Base-by-base conservation (phyloP, 2,797 vertebrate genomes). In the Anabacerthia variegaticeps region DNA sequence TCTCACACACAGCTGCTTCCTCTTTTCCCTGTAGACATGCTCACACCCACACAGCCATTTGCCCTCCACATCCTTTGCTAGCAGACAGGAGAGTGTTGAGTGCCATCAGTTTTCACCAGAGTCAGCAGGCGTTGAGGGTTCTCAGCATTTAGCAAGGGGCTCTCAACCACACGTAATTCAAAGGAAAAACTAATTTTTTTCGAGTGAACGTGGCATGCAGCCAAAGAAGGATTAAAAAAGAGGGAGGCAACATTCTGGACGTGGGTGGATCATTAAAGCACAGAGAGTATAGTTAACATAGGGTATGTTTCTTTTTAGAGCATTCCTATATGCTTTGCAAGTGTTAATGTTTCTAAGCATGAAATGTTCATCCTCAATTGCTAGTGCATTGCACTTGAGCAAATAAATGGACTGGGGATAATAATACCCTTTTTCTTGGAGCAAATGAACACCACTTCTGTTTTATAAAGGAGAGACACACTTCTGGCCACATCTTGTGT, bases 21-120 rank as follows among this genome's bases (percentile, higher is more conserved):
- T 89, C 83, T 85, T 92, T 79, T 89, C 88, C 88, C 87, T 79
- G 39, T 8, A 69, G 93, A 94, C 23, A 0, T 30, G 68, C 96
- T 93, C 88, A 96, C 95, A 90, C 94, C 93, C 96, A 93, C 92
- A 94, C 55, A 94, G 54, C 74, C 92, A 96, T 95, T 96, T 96
- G 79, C 91, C 93, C 93, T 92, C 88, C 86, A 71, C 58, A 96
- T 95, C 93, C 58, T 95, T 88, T 91, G 65, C 93, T 88, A 95
- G 71, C 85, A 90, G 92, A 67, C 85, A 94, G 77, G 79, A 85
- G 91, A 77, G 79, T 34, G 82, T 59, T 72, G 86, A 94, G 85
- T 94, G 93, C 92, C 92, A 94, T 94, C 85, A 76, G 76, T 76
- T 95, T 95, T 84, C 66, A 89, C 78, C 81, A 86, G 87, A 97